phyloP scores from a whole-genome alignment of 1,140 invertebrate genomes.

The Hydropsyche tenuis region DNA sequence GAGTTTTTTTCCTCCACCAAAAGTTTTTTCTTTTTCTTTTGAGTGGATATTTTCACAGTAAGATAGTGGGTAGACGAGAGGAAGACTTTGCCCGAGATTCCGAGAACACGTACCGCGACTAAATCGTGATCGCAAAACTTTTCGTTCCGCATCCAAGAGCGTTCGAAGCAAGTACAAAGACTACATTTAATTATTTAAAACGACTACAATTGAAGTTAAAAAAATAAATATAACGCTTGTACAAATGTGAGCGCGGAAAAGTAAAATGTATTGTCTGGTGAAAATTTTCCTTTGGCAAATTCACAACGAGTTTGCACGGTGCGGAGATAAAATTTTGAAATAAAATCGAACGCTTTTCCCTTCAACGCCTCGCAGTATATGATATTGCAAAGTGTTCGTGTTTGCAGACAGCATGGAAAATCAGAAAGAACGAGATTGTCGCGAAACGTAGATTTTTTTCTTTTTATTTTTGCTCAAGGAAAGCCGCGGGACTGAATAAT shows the following conservation, averaged over 20 bases:
- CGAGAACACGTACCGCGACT: not conserved
- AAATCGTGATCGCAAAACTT: not conserved
- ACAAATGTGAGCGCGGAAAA: too few relatives aligned
- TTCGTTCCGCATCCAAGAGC: not conserved
- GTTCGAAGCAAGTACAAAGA: not conserved
- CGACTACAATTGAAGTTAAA: too few relatives aligned
- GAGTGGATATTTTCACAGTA: conserved; percentile 19
- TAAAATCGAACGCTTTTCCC: conserved; percentile 4
- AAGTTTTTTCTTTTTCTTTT: conserved; percentile 9
- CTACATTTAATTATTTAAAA: too few relatives aligned
- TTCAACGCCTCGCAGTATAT: not conserved
- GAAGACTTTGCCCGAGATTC: not conserved
- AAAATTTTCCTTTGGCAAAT: not conserved
- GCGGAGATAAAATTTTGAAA: not conserved
- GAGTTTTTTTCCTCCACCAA: not conserved
- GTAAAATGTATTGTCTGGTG: too few relatives aligned
- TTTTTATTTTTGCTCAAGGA: not conserved
- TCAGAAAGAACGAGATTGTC: conserved; percentile 16
- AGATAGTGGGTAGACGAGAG: not conserved
- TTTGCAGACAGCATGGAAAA: conserved; percentile 10
- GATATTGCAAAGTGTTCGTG: not conserved
- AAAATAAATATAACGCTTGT: too few relatives aligned
- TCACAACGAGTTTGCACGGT: not conserved
- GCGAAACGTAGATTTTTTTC: not conserved
- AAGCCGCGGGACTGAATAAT: not conserved